Conservation (phyloP, 2,797 vertebrate species). For the Pelochelys cantorii region DNA sequence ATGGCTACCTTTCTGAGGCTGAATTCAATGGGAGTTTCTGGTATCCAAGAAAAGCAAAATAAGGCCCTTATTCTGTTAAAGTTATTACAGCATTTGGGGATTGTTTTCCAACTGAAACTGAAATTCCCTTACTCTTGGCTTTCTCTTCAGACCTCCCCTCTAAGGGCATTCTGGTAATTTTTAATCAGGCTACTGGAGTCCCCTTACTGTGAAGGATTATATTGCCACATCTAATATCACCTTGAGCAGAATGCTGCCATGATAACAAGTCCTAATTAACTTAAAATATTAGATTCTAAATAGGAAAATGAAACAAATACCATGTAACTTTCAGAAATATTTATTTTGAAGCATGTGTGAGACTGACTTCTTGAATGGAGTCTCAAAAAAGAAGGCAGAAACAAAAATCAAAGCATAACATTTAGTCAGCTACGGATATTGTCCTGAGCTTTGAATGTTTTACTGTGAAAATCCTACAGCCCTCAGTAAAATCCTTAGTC, state of each 20-base stretch:
- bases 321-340: constrained; percentile 11
- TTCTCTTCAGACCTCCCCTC: neutral
- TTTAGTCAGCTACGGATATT: constrained; percentile 66
- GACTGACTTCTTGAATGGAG: constrained; percentile 38
- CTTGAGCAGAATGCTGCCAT: neutral
- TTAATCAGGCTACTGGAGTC: neutral
- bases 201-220: neutral
- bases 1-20: no score
- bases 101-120: constrained; percentile 20
- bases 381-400: constrained; percentile 48
- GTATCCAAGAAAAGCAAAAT: constrained; percentile 20
- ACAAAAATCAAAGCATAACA: constrained; percentile 63
- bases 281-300: constrained; percentile 41
- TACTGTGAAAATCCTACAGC: constrained; percentile 68
- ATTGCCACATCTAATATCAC: neutral
- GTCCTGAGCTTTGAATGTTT: constrained; percentile 69
- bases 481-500: constrained; percentile 61
- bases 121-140: constrained; percentile 13
- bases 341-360: constrained; percentile 25
- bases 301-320: constrained; percentile 29
- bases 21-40: constrained; percentile 9
- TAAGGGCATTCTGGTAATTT: rapidly evolving
- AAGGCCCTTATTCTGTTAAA: neutral
- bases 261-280: neutral
- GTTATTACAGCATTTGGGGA: constrained; percentile 25